These are phyloP conservation scores for Punctoribates punctum DNA, from an alignment of 2,888 invertebrate species.

Conservation along the genomic window DNA sequence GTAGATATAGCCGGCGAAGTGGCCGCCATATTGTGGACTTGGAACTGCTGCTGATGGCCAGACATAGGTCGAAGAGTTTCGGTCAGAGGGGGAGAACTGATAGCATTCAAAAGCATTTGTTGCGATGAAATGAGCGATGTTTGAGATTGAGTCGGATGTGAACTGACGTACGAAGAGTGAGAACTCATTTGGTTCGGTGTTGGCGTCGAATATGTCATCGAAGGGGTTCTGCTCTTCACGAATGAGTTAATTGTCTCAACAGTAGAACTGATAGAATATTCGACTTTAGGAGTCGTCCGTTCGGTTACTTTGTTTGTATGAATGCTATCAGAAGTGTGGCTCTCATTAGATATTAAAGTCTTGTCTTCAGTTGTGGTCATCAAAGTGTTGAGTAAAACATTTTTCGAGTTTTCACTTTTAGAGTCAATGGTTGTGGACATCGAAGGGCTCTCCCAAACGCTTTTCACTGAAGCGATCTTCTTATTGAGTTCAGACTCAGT, in stretches of 20 bases:
- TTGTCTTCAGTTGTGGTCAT: not conserved
- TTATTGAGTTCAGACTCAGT: conserved; percentile 74
- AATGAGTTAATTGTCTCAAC: not conserved
- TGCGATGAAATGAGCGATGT: not conserved
- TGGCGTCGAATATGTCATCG: conserved; percentile 6
- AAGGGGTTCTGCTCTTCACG: not conserved
- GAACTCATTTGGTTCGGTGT: conserved; percentile 17
- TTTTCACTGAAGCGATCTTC: conserved; percentile 91
- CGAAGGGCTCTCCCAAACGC: conserved; percentile 55
- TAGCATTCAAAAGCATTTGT: conserved; percentile 3
- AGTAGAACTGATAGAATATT: not conserved
- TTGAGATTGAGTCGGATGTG: conserved; percentile 5
- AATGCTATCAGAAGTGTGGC: not conserved
- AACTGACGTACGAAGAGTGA: not conserved
- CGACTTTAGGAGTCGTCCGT: not conserved
- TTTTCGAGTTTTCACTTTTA: not conserved
- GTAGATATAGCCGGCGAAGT: conserved; percentile 14
- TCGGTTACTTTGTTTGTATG: not conserved
- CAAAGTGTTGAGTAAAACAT: not conserved
- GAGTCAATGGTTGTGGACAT: not conserved
- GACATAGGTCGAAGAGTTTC: not conserved
- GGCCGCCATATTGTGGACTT: conserved; percentile 20
- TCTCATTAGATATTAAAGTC: not conserved
- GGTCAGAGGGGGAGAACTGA: conserved; percentile 11
- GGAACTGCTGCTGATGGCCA: not conserved